Evolutionary conservation across 2,888 invertebrate species (phyloP), one percentile per base, ranked within the genome.

Genomic region (Myopa tessellatipennis): DNA sequence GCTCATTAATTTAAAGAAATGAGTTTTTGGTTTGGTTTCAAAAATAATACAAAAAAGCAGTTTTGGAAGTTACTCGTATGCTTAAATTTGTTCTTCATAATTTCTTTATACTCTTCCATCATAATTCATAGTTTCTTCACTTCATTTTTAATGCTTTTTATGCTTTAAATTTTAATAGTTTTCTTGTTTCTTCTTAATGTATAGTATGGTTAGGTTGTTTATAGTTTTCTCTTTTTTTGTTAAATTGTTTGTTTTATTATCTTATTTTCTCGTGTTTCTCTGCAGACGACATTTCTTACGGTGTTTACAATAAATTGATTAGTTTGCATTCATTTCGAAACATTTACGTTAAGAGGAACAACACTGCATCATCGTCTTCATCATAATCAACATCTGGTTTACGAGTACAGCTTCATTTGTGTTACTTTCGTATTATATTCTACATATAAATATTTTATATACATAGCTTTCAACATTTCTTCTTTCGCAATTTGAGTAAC

Each of bases 11-110:
- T 45, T 45, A 6, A 45, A 6, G 10, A 72, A 71, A 74, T 85
- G 85, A 84, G 85, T 84, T 84, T 85, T 85, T 85, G 84, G 84
- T 82, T 84, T 85, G 83, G 45, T 83, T 83, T 80, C 81, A 83
- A 80, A 79, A 73, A 40, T 61, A 72, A 68, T 40, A 40, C 36
- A 68, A 36, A 74, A 5, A 67, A 65, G 74, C 77, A 63, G 65
- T 74, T 74, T 65, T 69, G 34, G 79, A 74, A 77, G 55, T 77
- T n/a, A n/a, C n/a, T n/a, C n/a, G n/a, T n/a, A 52, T 74, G 26
- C 68, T 76, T 50, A 68, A 74, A 73, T 74, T 76, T 68, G 63
- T 79, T 74, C 40, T 58, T 77, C 58, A 77, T 78, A 69, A 77
- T 80, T 79, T 79, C 80, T 77, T 16, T 63, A 69, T 72, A 72